Percentiles rank a stretch among this genome's conserved stretches.
Conservation (phyloP, 2,113 vertebrate genomes). For the Danionella cerebrum region DNA sequence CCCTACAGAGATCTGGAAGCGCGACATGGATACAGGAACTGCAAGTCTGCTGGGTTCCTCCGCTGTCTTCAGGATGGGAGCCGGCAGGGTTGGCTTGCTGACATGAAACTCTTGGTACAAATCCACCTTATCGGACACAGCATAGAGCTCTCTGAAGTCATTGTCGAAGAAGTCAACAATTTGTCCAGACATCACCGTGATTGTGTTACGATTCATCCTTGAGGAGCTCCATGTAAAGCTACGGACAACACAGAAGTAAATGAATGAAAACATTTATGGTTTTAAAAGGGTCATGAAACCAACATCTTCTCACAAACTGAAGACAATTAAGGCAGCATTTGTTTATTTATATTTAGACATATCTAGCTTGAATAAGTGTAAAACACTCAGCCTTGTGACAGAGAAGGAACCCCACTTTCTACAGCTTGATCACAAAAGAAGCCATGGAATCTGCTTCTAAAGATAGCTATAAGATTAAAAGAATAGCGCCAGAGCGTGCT, state of each 20-base stretch:
- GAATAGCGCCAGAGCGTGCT: no score
- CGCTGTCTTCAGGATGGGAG: constrained; percentile 43
- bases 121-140: constrained; percentile 81
- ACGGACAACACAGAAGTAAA: background rate
- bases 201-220: constrained; percentile 79
- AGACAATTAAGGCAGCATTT: no score
- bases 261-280: no score
- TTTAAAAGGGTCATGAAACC: no score
- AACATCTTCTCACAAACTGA: no score
- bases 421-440: no score
- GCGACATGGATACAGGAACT: constrained; percentile 49
- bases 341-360: no score
- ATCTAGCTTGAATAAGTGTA: no score
- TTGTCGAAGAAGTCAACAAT: constrained; percentile 79
- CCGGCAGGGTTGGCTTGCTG: constrained; percentile 49
- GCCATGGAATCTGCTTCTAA: no score
- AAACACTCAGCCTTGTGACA: no score
- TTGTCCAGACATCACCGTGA: constrained; percentile 86
- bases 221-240: constrained; percentile 93
- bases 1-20: constrained; percentile 56
- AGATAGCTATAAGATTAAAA: no score
- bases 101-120: constrained; percentile 74
- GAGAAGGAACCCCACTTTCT: no score
- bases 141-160: constrained; percentile 92
- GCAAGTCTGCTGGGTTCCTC: constrained; percentile 43